Percentiles rank a stretch among this genome's conserved stretches.
These are phyloP conservation scores for Dasysyrphus albostriatus DNA, from an alignment of 2,888 invertebrate genomes.

Conservation along the genomic window DNA sequence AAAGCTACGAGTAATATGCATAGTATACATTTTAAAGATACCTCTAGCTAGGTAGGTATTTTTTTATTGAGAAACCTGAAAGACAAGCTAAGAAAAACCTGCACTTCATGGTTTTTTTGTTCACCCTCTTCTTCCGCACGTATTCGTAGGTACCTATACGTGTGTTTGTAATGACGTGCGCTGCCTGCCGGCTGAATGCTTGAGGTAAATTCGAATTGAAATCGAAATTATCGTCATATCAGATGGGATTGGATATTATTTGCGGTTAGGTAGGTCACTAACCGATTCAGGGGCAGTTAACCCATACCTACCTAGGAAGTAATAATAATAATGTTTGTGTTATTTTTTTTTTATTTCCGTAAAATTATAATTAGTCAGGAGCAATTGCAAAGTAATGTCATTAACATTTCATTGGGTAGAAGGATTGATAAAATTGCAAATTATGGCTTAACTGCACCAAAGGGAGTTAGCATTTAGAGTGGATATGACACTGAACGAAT, in stretches of 20 bases:
- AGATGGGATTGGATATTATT: slow-evolving; percentile 52
- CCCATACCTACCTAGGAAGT: slow-evolving; percentile 50
- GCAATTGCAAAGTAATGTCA: slow-evolving; percentile 32
- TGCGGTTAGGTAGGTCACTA: slow-evolving; percentile 73
- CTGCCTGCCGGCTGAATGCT: slow-evolving; percentile 59
- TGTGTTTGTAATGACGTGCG: slow-evolving; percentile 43
- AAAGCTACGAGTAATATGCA: slow-evolving; percentile 8
- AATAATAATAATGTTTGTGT: slow-evolving; percentile 30
- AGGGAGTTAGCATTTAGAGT: neutral
- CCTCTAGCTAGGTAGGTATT: neutral
- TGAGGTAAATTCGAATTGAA: slow-evolving; percentile 61
- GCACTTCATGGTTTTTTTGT: slow-evolving; percentile 32
- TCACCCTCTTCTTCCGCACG: slow-evolving; percentile 4
- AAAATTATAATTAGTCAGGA: slow-evolving; percentile 21
- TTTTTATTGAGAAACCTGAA: slow-evolving; percentile 30
- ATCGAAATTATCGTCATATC: slow-evolving; percentile 65
- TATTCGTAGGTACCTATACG: neutral
- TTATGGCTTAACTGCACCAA: neutral
- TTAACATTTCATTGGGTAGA: slow-evolving; percentile 25
- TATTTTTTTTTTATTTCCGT: slow-evolving; percentile 23
- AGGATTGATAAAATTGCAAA: slow-evolving; percentile 31
- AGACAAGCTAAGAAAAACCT: slow-evolving; percentile 35
- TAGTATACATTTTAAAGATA: neutral
- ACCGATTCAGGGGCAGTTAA: slow-evolving; percentile 74
- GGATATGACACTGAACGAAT: neutral